Evolutionary conservation across 1,140 invertebrate genomes (phyloP), one percentile per base, ranked within the genome.

Genomic region (Onthophagus taurus): DNA sequence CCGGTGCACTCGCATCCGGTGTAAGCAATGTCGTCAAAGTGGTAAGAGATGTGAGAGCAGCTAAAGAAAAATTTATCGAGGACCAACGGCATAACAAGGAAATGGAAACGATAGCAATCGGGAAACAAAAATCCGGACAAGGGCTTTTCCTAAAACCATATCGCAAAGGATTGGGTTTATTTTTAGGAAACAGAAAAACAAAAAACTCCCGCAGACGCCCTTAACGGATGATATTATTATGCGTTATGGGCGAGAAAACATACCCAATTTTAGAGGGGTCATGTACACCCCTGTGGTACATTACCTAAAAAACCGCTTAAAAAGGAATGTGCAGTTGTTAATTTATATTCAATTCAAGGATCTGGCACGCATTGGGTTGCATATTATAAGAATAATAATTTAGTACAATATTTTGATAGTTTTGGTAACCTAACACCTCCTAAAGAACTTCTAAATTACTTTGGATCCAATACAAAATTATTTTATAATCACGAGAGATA

Each of bases 201-300:
- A 45, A 49, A 49, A 49, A 49, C 48, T 62, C 53, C 55, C 53
- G 31, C 36, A 47, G 6, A 39, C 45, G 48, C 42, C 57, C 9
- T 24, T 58, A 3, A 58, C 53, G 12, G 41, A 61, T 44, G 4
- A 31, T 4, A 55, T 59, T 47, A 30, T 60, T 16, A n/a, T 48
- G 6, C 52, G 51, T 16, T 58, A 51, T 45, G 49, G 48, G 0
- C 52, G 52, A 46, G n/a, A n/a, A n/a, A 53, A 59, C 44, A 60
- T 60, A 45, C 43, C 48, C 7, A 2, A 57, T 50, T 61, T 59
- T 48, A 41, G 57, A 1, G 52, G 54, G 4, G 54, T 61, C n/a
- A 2, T 62, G 49, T 58, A 16, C 60, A 44, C 34, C 55, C 59
- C 54, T 26, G 51, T 17, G 51, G 60, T 48, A 19, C 8, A 11